These are phyloP conservation scores for Atlantisia rogersi DNA, from an alignment of 2,113 vertebrate species.

Conservation along the genomic window DNA sequence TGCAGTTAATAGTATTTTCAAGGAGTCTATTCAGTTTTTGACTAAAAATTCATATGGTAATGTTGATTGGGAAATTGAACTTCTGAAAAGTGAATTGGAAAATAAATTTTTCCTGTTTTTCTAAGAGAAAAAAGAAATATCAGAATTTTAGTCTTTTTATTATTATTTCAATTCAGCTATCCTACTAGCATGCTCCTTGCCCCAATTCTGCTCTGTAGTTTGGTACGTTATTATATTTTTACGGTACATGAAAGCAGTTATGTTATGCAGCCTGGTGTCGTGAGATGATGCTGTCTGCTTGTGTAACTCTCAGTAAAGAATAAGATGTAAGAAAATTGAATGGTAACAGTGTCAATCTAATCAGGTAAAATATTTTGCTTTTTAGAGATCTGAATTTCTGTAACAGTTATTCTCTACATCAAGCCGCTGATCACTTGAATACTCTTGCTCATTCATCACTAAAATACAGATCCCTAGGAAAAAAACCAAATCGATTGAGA, in stretches of 20 bases:
- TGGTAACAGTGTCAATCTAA: neutral
- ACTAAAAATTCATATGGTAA: neutral
- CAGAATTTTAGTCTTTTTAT: neutral
- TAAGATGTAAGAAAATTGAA: neutral
- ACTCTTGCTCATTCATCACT: neutral
- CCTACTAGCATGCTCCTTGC: neutral
- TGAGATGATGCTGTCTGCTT: neutral
- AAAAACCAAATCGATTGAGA: neutral
- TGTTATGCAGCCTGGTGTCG: neutral
- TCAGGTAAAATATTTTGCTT: neutral
- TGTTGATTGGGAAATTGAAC: neutral
- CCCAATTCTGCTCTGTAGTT: neutral
- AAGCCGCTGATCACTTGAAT: neutral
- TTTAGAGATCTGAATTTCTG: neutral
- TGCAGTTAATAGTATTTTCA: constrained; percentile 22
- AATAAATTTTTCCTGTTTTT: neutral
- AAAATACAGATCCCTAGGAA: neutral
- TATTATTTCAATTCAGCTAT: neutral
- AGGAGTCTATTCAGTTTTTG: neutral
- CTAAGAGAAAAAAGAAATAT: neutral
- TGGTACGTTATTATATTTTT: neutral
- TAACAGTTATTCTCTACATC: neutral
- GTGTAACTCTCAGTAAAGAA: neutral
- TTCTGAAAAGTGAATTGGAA: neutral
- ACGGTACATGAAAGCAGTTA: neutral